A percentile compares a stretch with the other conserved stretches of the same genome.
These are phyloP conservation scores for Heliopora coerulea DNA, from an alignment of 92 coral and sea anemone genomes.

Conservation along the genomic window DNA sequence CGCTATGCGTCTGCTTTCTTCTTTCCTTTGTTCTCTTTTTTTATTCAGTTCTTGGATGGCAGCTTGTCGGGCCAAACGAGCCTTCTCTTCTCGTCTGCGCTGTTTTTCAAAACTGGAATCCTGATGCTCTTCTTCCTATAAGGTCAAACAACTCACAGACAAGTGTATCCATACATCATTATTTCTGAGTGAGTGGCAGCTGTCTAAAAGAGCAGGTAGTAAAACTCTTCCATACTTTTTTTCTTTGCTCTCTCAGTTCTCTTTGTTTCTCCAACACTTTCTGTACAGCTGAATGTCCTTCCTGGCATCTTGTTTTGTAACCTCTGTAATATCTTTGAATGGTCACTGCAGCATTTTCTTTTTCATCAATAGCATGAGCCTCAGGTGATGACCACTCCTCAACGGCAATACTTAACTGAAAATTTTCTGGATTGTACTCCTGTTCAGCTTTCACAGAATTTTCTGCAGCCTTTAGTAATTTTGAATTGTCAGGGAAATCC, in stretches of 20 bases:
- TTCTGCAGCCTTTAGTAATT: not conserved
- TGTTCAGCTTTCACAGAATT: not conserved
- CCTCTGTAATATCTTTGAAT: slow-evolving; percentile 90
- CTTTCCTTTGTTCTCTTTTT: slow-evolving; percentile 78
- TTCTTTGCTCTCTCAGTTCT: slow-evolving; percentile 62
- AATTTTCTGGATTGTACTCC: slow-evolving; percentile 1
- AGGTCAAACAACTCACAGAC: slow-evolving; percentile 1
- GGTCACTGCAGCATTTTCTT: slow-evolving; percentile 67
- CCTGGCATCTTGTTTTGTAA: slow-evolving; percentile 61
- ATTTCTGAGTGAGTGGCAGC: not conserved
- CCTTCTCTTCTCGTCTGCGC: slow-evolving; percentile 91
- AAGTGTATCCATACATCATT: too few species aligned
- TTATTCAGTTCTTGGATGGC: slow-evolving; percentile 93
- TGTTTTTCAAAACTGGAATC: slow-evolving; percentile 66
- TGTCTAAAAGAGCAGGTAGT: slow-evolving; percentile 38
- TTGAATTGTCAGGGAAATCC: slow-evolving; percentile 23
- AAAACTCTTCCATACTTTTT: slow-evolving; percentile 51
- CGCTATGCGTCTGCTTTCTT: slow-evolving; percentile 75
- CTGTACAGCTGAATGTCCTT: slow-evolving; percentile 67
- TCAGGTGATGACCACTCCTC: not conserved
- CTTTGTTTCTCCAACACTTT: slow-evolving; percentile 47
- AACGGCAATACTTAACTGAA: slow-evolving; percentile 1
- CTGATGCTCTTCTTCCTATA: slow-evolving; percentile 53
- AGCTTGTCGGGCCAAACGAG: slow-evolving; percentile 89
- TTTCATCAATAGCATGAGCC: not conserved